phyloP scores from a whole-genome alignment of 2,888 invertebrate genomes.

The Pseudococcus longispinus region DNA sequence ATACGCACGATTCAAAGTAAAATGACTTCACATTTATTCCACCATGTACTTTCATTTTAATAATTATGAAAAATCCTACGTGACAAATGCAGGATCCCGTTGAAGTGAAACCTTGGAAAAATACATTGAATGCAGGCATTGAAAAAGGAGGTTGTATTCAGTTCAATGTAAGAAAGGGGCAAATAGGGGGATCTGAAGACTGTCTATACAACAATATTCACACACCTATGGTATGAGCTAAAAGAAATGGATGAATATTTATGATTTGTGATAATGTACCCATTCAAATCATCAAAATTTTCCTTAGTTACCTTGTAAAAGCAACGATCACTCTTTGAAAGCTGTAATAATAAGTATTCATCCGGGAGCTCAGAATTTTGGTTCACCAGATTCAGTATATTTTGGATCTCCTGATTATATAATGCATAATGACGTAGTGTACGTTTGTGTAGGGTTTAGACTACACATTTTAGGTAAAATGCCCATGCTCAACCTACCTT shows the following conservation, averaged over 20 bases:
- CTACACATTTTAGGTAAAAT: conserved; percentile 32
- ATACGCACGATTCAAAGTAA: neutral
- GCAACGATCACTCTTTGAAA: neutral
- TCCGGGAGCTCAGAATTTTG: neutral
- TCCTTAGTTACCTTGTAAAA: neutral
- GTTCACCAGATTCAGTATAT: neutral
- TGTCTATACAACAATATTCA: neutral
- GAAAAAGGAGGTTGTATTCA: neutral
- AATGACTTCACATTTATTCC: neutral
- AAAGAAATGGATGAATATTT: no score
- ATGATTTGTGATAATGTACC: no score
- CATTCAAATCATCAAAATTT: no score
- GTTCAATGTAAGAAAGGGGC: neutral
- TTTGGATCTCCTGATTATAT: conserved; percentile 36
- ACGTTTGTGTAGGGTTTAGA: neutral
- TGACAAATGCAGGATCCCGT: neutral
- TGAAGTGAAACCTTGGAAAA: neutral
- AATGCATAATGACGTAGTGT: conserved; percentile 18
- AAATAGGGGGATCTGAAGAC: neutral
- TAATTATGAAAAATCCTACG: neutral
- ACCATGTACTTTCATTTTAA: neutral
- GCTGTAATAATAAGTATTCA: neutral
- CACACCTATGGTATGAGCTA: neutral
- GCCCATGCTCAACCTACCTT: neutral
- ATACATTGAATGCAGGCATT: neutral